Conservation (phyloP, 2,113 vertebrate genomes). For the Dolichallabes microphthalmus region DNA sequence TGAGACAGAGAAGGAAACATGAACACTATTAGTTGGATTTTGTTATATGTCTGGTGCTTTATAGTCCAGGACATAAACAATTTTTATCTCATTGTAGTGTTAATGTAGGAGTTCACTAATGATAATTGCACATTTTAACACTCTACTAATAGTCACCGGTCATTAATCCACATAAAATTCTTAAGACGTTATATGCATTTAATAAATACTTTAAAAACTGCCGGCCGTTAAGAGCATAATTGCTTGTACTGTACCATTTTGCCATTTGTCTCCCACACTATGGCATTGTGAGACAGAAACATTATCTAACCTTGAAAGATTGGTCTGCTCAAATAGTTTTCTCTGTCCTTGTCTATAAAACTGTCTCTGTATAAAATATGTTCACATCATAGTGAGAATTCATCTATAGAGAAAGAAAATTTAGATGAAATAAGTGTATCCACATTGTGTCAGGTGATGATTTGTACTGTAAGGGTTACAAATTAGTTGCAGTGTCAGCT, state of each 20-base stretch:
- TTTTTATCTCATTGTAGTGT: not conserved
- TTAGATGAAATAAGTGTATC: not conserved
- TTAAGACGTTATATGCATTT: constrained; percentile 21
- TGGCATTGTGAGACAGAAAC: constrained; percentile 19
- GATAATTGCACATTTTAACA: constrained; percentile 47
- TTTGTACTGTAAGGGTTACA: not conserved
- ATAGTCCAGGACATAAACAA: constrained; percentile 8
- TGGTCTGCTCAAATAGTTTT: constrained; percentile 15
- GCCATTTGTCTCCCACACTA: constrained; percentile 11
- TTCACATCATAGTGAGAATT: not conserved
- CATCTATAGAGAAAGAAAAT: not conserved
- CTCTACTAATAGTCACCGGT: constrained; percentile 28
- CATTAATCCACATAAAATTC: constrained; percentile 35
- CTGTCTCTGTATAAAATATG: not conserved
- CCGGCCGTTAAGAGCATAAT: constrained; percentile 19
- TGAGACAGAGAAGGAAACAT: not conserved
- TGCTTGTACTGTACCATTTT: not conserved
- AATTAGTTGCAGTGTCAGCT: not conserved
- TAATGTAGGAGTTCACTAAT: constrained; percentile 33
- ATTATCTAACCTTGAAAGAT: constrained; percentile 35
- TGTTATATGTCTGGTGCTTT: not conserved
- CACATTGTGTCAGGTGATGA: not conserved
- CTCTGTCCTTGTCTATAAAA: constrained; percentile 29
- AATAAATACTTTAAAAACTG: constrained; percentile 19
- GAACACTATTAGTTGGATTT: not conserved